These are phyloP conservation scores for Boleophthalmus pectinirostris DNA, from an alignment of 2,113 vertebrate genomes.

Conservation along the genomic window DNA sequence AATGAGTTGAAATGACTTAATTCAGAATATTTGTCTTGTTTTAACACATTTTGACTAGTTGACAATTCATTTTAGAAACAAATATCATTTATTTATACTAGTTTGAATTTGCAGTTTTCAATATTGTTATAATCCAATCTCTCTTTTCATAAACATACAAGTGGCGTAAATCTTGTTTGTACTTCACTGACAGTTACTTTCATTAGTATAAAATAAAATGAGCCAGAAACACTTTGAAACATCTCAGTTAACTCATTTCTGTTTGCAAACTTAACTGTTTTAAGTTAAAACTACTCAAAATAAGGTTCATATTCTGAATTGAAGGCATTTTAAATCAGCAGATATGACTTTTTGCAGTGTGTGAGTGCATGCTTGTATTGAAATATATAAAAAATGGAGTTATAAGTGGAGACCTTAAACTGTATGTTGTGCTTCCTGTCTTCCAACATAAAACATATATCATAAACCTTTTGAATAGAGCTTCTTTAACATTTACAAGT, in stretches of 20 bases:
- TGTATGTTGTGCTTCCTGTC: constrained; percentile 80
- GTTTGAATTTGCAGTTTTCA: too few species aligned
- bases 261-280: neutral
- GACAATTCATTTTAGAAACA: too few species aligned
- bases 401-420: constrained; percentile 61
- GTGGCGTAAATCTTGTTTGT: too few species aligned
- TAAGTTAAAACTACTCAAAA: neutral
- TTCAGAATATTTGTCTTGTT: neutral
- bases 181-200: too few species aligned
- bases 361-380: constrained; percentile 36
- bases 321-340: neutral
- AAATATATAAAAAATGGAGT: constrained; percentile 68
- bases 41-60: neutral
- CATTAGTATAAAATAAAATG: too few species aligned
- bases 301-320: neutral
- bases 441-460: constrained; percentile 81
- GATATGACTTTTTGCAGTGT: neutral
- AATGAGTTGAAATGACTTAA: neutral
- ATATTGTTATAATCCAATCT: too few species aligned
- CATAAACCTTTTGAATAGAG: constrained; percentile 86
- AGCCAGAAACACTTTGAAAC: too few species aligned
- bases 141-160: too few species aligned
- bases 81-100: too few species aligned
- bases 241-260: too few species aligned
- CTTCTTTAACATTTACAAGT: constrained; percentile 84